Base-by-base conservation (phyloP, 2,888 invertebrate species). In the Melangyna quadrimaculata region DNA sequence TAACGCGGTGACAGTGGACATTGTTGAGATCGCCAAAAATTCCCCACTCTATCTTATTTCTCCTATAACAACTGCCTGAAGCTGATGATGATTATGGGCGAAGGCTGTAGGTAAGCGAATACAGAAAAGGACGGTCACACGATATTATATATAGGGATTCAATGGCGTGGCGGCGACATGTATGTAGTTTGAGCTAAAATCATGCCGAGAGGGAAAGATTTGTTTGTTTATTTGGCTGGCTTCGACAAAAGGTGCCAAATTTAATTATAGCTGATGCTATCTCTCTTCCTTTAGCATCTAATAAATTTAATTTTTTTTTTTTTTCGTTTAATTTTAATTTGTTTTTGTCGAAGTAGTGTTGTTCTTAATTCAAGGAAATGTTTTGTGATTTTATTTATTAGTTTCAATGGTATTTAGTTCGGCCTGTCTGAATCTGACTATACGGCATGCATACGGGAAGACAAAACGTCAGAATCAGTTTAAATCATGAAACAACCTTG, bases 1-100 rank as follows among this genome's bases (percentile, higher is more conserved):
- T 87, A 78, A 71, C 55, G 65, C 78, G 74, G 81, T 87, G 86
- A 81, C 86, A 87, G 81, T 74, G 74, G 73, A 82, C 81, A 81
- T 70, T 24, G 81, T 37, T 70, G 79, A 32, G 79, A 67, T 84
- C 65, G 84, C 84, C 74, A 79, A 84, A 65, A 83, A 74, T 63
- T 72, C 51, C 77, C 57, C 63, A 63, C 69, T 75, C 29, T 55
- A 55, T 74, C 74, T 55, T 55, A 55, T 74, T 70, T 59, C 48
- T 35, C 27, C 22, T 35, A 32, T 3, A 59, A 59, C 57, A 57
- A 35, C 29, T 29, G 14, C 59, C 29, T n/a, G n/a, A n/a, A n/a
- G 55, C 9, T 32, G 35, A 59, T 12, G 71, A 69, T 69, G 45
- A 29, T 65, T 65, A 65, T 65, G 29, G 43, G 32, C 45, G 48